These are phyloP conservation scores for Dasypogon diadema DNA, from an alignment of 2,888 invertebrate genomes.

Conservation along the genomic window DNA sequence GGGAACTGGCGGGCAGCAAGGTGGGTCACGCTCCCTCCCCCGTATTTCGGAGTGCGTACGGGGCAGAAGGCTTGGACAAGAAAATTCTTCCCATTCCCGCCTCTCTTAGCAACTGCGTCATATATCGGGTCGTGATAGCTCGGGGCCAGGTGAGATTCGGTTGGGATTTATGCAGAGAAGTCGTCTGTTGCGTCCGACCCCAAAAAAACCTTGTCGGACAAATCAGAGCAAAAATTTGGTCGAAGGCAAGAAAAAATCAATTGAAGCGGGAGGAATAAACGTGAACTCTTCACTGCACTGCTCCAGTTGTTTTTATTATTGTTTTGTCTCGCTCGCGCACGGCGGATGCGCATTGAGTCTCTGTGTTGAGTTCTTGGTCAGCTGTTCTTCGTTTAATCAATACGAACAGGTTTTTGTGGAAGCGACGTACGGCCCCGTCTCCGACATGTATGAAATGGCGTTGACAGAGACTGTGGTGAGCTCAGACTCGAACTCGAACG, in stretches of 20 bases:
- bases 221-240: background rate
- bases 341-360: slow-evolving; percentile 11
- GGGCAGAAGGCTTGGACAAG: no score
- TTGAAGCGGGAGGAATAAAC: slow-evolving; percentile 26
- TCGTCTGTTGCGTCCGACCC: background rate
- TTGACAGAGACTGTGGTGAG: background rate
- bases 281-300: slow-evolving; percentile 33
- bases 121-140: no score
- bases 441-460: background rate
- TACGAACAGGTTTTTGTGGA: background rate
- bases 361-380: slow-evolving; percentile 40
- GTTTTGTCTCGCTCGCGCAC: slow-evolving; percentile 20
- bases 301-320: slow-evolving; percentile 47
- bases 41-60: no score
- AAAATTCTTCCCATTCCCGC: background rate
- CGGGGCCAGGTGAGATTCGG: no score
- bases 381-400: slow-evolving; percentile 23
- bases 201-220: background rate
- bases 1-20: no score
- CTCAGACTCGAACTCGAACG: background rate
- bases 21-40: no score
- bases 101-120: slow-evolving; percentile 11
- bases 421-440: background rate
- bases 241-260: slow-evolving; percentile 26
- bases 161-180: background rate